Evolutionary conservation across 2,113 vertebrate species (phyloP).

Genomic region (Oreotrochilus melanogaster): DNA sequence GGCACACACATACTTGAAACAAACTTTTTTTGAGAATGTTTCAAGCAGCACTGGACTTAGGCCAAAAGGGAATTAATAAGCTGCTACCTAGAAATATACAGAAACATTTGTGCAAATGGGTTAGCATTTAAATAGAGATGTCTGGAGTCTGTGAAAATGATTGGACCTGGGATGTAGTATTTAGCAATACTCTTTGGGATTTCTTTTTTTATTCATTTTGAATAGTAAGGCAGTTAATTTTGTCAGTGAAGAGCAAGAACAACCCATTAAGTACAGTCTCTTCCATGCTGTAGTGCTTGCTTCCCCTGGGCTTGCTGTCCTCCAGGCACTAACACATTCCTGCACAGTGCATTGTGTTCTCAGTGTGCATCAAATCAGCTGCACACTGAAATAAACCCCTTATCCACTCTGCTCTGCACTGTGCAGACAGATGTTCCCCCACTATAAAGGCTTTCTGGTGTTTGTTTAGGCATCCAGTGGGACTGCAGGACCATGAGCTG

Average conservation of each 20-base stretch:
- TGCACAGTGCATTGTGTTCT: neutral
- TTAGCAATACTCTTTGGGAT: neutral
- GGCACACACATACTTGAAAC: neutral
- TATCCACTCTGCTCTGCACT: neutral
- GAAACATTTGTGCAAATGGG: neutral
- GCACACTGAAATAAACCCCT: neutral
- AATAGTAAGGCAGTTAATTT: neutral
- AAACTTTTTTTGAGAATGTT: neutral
- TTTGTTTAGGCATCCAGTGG: accelerated
- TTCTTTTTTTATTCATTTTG: neutral
- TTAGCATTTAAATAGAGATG: neutral
- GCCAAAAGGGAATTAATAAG: slow-evolving; percentile 31
- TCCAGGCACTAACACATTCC: neutral
- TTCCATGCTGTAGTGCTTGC: neutral
- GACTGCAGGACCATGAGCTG: neutral
- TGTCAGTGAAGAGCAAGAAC: neutral
- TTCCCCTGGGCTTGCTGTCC: neutral
- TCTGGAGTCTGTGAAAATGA: neutral
- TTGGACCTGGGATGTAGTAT: neutral
- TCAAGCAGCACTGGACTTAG: neutral
- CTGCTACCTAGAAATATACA: neutral
- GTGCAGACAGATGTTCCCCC: neutral
- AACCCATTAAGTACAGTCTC: neutral
- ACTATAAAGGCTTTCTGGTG: neutral
- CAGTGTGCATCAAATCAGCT: neutral